Conservation (phyloP, 2,797 vertebrate species). For the Gymnothorax reevesii region DNA sequence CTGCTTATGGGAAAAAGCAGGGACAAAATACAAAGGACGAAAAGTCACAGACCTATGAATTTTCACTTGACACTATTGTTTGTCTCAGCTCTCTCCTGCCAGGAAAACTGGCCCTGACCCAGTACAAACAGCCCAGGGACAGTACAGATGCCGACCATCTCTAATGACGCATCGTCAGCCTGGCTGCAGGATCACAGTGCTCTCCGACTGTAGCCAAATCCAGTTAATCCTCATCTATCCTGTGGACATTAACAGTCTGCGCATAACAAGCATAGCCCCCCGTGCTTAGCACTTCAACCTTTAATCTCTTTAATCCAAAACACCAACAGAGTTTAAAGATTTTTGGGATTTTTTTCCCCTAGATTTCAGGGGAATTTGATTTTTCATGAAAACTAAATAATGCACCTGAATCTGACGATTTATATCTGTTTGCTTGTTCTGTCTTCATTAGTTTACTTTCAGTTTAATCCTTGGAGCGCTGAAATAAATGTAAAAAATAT, state of each 20-base stretch:
- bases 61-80: conserved; percentile 36
- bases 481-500: no score
- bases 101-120: conserved; percentile 23
- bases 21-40: conserved; percentile 2
- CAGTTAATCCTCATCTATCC: conserved; percentile 22
- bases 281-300: neutral
- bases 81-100: conserved; percentile 1
- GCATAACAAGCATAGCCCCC: neutral
- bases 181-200: neutral
- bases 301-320: neutral
- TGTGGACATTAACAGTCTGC: conserved; percentile 8
- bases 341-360: no score
- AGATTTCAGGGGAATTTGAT: neutral
- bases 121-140: conserved; percentile 19
- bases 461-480: neutral
- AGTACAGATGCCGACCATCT: neutral
- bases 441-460: neutral
- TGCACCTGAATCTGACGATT: neutral
- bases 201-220: conserved; percentile 12
- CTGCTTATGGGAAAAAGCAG: conserved; percentile 28
- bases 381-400: neutral
- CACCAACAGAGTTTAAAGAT: neutral
- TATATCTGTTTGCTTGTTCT: neutral
- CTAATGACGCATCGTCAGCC: conserved; percentile 27
- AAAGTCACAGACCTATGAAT: conserved; percentile 27